Conservation (phyloP, 2,888 invertebrate genomes). For the Perithous albicinctus region DNA sequence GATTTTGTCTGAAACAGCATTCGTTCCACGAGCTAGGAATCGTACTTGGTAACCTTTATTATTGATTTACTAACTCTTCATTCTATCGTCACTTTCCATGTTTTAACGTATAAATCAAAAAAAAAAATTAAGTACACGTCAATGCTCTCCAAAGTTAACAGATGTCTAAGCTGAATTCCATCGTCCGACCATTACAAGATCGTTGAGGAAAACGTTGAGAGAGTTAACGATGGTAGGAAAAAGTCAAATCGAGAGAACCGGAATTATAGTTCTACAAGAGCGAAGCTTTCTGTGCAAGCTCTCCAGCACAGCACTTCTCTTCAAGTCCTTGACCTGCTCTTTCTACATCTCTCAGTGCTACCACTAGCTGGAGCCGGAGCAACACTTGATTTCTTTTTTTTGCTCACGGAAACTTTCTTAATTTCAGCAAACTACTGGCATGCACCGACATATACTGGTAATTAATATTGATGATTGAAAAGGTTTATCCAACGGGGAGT, state of each 20-base stretch:
- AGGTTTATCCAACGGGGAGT: constrained; percentile 69
- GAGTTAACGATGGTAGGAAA: constrained; percentile 15
- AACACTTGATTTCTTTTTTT: constrained; percentile 26
- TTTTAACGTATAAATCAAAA: neutral
- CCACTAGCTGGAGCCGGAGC: neutral
- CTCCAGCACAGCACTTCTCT: neutral
- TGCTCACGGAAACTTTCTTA: constrained; percentile 72
- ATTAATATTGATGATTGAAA: constrained; percentile 81
- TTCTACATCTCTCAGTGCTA: constrained; percentile 16
- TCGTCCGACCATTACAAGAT: neutral
- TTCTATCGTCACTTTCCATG: neutral
- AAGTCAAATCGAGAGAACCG: neutral
- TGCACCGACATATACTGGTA: constrained; percentile 67
- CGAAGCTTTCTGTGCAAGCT: constrained; percentile 10
- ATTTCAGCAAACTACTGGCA: constrained; percentile 69
- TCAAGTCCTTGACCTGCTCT: constrained; percentile 40
- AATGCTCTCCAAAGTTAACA: neutral
- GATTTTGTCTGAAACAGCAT: neutral
- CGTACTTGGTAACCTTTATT: neutral
- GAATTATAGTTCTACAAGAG: constrained; percentile 16
- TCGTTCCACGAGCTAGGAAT: neutral
- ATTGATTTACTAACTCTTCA: neutral
- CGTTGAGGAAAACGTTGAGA: constrained; percentile 45
- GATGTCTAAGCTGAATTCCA: neutral
- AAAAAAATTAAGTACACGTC: neutral